phyloP scores from a whole-genome alignment of 2,113 vertebrate species.

The Grallaria varia region DNA sequence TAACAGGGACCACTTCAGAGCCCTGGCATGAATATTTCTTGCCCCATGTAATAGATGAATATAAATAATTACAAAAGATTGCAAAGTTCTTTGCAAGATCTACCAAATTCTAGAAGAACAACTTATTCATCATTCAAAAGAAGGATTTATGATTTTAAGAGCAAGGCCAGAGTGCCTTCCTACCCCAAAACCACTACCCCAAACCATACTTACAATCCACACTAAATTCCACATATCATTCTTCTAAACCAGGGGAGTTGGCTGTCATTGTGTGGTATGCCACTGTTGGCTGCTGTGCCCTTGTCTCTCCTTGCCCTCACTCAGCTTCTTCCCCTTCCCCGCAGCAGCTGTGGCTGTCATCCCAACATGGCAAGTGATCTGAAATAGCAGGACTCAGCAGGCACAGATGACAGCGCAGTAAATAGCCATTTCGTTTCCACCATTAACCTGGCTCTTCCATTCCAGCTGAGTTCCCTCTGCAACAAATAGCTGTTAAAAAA shows the following conservation, averaged over 20 bases:
- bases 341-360: background rate
- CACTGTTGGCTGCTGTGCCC: background rate
- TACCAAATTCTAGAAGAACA: background rate
- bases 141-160: background rate
- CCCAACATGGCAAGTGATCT: background rate
- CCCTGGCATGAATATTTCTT: background rate
- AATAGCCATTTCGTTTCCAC: background rate
- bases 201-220: background rate
- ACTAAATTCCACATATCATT: background rate
- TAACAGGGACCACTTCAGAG: background rate
- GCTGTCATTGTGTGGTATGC: background rate
- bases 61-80: background rate
- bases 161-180: background rate
- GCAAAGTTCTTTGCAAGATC: background rate
- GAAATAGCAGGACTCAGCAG: background rate
- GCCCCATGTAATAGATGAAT: background rate
- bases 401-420: background rate
- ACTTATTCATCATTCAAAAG: background rate
- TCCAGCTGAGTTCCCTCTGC: background rate
- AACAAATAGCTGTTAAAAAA: background rate
- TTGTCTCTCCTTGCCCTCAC: background rate
- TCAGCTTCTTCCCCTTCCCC: background rate
- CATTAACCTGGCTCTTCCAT: background rate
- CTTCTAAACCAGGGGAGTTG: background rate
- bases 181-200: rapidly evolving